These are phyloP conservation scores for Lutraria rhynchaena DNA, from an alignment of 1,140 invertebrate species.

Conservation along the genomic window DNA sequence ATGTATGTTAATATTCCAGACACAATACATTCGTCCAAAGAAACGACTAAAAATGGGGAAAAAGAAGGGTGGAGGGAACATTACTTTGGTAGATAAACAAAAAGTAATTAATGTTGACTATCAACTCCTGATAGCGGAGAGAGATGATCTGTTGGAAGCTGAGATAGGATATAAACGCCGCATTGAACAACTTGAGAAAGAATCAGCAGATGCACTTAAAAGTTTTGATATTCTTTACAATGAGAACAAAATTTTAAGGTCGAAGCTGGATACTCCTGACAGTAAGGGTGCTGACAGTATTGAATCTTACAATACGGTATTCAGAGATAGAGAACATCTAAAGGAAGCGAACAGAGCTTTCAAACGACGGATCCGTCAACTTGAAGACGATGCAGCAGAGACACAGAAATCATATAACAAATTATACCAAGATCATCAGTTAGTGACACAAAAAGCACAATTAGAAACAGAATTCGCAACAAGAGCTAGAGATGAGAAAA, in stretches of 20 bases:
- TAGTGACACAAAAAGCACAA: slow-evolving; percentile 51
- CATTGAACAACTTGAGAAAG: slow-evolving; percentile 47
- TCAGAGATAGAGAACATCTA: slow-evolving; percentile 46
- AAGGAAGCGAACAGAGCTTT: slow-evolving; percentile 45
- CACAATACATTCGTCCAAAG: no score
- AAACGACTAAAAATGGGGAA: slow-evolving; percentile 36
- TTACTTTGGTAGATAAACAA: slow-evolving; percentile 43
- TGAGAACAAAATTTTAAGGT: slow-evolving; percentile 52
- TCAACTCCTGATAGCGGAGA: slow-evolving; percentile 37
- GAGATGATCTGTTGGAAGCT: slow-evolving; percentile 50
- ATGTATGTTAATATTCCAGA: no score
- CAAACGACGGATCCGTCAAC: slow-evolving; percentile 43
- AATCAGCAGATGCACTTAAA: slow-evolving; percentile 16
- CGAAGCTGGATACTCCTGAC: slow-evolving; percentile 48
- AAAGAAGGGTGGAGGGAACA: slow-evolving; percentile 17
- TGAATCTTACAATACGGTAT: slow-evolving; percentile 47
- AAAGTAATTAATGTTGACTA: slow-evolving; percentile 51
- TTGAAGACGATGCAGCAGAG: slow-evolving; percentile 35
- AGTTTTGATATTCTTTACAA: slow-evolving; percentile 52
- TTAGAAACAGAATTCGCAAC: slow-evolving; percentile 56
- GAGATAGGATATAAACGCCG: slow-evolving; percentile 35
- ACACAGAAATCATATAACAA: slow-evolving; percentile 35
- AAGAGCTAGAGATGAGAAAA: slow-evolving; percentile 48
- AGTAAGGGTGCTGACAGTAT: slow-evolving; percentile 15
- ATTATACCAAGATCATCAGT: slow-evolving; percentile 33